Base-by-base conservation (phyloP, 1,140 invertebrate species). In the Coenobita brevimanus region DNA sequence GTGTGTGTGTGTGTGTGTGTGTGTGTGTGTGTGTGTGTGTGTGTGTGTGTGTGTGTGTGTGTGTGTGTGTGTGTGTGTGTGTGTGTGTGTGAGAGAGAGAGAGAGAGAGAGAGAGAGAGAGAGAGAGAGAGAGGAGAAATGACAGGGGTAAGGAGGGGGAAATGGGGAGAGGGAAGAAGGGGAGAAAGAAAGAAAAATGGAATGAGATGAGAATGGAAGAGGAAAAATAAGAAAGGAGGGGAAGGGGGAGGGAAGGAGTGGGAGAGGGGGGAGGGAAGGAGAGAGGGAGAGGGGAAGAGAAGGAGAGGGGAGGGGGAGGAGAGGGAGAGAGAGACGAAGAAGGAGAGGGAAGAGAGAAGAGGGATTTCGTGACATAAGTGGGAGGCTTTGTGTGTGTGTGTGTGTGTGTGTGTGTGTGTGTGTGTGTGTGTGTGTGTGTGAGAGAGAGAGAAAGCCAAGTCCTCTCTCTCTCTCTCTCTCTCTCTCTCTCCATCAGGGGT, bases 31-130 rank as follows among this genome's bases (percentile, higher is more conserved):
- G n/a, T n/a, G n/a, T n/a, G n/a, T n/a, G n/a, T n/a, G n/a, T n/a
- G n/a, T n/a, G n/a, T n/a, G n/a, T n/a, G n/a, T n/a, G 3, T 24
- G 10, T 67, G 3, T 67, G 13, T 67, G 62, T 67, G 62, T 67
- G 62, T 67, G 62, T 67, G 62, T 67, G 62, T 67, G 62, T 67
- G 62, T 67, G 62, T 67, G 62, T 67, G 62, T 67, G 62, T 67
- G 62, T 67, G 62, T 67, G 62, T 67, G 62, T 67, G 62, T 67
- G 62, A 13, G n/a, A 21, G 27, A n/a, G 62, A 24, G 62, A 30
- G 36, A 33, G 57, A 62, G 21, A 24, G 57, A 30, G 10, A 67
- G 24, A 67, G 27, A 33, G 62, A 8, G 24, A 33, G n/a, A 24
- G 3, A 21, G 21, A 2, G 36, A 73, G 21, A 33, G 41, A 17